Evolutionary conservation across 2,888 invertebrate genomes (phyloP), one percentile per base, ranked within the genome.

Genomic region (Periphyllus acericola): DNA sequence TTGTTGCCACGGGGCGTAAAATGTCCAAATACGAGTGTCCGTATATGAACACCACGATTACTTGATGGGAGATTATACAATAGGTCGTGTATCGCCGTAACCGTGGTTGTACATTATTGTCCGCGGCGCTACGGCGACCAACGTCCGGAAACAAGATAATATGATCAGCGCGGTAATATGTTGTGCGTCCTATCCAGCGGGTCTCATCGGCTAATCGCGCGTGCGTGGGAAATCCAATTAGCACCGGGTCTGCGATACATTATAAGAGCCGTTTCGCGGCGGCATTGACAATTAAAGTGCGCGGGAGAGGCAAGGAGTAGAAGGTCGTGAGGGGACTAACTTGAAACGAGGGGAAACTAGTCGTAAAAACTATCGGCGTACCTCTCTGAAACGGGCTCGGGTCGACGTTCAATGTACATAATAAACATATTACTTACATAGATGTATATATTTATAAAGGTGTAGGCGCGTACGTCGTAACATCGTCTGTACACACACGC

Each of bases 181-280:
- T 55, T 3, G 55, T 55, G 55, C 14, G 14, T 55, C 1, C 4
- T 8, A 21, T 66, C 8, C 21, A 19, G 32, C 32, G 32, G 34
- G 32, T 34, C 68, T 8, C 29, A 8, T 9, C 2, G 8, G 14
- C 11, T 14, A 2, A 6, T 9, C 68, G 72, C 34, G 11, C 8
- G 34, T n/a, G 25, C n/a, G 55, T 40, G 74, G 29, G 74, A 83
- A 83, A 83, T 83, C 74, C 83, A 74, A 83, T 83, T 83, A 83
- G 55, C 60, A 6, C 36, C 14, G 36, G 32, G 68, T 52, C 17
- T 36, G 21, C 6, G 0, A 36, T 74, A 21, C 14, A 36, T 29
- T 74, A 72, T 5, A 21, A 21, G 4, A 21, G 5, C 46, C 8
- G 66, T 32, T 3, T 46, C 46, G 32, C 21, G 81, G 19, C 21